Percentiles rank a stretch among this genome's conserved stretches.
These are phyloP conservation scores for Erebia palarica DNA, from an alignment of 2,888 invertebrate species.

Conservation along the genomic window DNA sequence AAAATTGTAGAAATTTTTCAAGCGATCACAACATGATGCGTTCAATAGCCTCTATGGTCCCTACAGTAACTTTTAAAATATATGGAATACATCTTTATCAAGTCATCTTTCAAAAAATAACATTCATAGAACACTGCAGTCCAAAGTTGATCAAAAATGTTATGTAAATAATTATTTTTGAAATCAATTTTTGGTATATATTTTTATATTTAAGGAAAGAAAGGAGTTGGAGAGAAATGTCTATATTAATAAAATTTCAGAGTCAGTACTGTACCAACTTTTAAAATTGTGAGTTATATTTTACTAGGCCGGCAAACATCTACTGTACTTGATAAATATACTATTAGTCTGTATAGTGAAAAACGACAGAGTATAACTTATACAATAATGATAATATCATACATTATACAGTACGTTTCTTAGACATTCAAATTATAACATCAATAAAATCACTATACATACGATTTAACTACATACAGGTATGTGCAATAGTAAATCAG, in stretches of 20 bases:
- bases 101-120: constrained; percentile 36
- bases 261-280: background rate
- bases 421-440: constrained; percentile 29
- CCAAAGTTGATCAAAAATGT: constrained; percentile 8
- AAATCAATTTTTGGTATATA: background rate
- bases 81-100: constrained; percentile 51
- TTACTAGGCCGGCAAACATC: constrained; percentile 23
- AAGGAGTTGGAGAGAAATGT: background rate
- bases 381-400: constrained; percentile 4
- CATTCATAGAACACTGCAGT: constrained; percentile 13
- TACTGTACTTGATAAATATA: constrained; percentile 11
- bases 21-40: constrained; percentile 52
- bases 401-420: background rate
- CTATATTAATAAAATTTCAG: background rate
- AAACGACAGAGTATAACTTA: constrained; percentile 19
- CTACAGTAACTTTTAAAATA: constrained; percentile 66
- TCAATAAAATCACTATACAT: constrained; percentile 24
- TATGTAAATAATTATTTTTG: background rate
- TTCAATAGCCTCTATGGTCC: constrained; percentile 71
- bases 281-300: background rate
- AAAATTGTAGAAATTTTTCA: constrained; percentile 32
- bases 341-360: background rate
- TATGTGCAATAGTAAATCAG: constrained; percentile 28
- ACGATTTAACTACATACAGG: constrained; percentile 16
- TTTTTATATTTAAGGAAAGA: background rate